Percentiles rank a stretch among this genome's conserved stretches.
Conservation (phyloP, 2,888 invertebrate species). For the Cosmia pyralina region DNA sequence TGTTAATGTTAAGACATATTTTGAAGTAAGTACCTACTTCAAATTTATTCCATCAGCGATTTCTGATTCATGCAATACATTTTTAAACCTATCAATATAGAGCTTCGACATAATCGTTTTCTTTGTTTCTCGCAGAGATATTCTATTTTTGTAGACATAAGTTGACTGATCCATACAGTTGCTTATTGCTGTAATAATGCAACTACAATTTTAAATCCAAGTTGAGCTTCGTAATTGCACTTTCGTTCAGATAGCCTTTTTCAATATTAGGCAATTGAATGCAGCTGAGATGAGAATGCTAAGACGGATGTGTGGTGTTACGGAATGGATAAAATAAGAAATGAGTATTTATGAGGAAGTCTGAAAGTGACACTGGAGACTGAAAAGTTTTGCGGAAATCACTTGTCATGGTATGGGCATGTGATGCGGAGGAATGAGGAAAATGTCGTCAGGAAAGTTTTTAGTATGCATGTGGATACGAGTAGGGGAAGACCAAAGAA, state of each 20-base stretch:
- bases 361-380: too few relatives aligned
- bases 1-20: not conserved
- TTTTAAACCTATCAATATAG: not conserved
- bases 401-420: too few relatives aligned
- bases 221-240: conserved; percentile 2
- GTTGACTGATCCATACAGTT: not conserved
- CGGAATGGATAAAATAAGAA: too few relatives aligned
- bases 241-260: not conserved
- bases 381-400: too few relatives aligned
- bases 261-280: not conserved
- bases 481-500: too few relatives aligned
- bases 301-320: too few relatives aligned
- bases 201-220: not conserved
- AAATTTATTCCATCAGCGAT: not conserved
- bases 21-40: not conserved
- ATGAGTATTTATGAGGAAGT: too few relatives aligned
- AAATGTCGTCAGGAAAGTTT: too few relatives aligned
- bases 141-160: conserved; percentile 1
- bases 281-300: too few relatives aligned
- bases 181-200: not conserved
- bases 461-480: too few relatives aligned
- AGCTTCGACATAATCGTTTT: not conserved
- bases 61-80: not conserved
- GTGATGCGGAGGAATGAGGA: too few relatives aligned
- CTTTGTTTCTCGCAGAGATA: not conserved